Conservation (phyloP, 2,888 invertebrate species). For the Sesamia inferens region DNA sequence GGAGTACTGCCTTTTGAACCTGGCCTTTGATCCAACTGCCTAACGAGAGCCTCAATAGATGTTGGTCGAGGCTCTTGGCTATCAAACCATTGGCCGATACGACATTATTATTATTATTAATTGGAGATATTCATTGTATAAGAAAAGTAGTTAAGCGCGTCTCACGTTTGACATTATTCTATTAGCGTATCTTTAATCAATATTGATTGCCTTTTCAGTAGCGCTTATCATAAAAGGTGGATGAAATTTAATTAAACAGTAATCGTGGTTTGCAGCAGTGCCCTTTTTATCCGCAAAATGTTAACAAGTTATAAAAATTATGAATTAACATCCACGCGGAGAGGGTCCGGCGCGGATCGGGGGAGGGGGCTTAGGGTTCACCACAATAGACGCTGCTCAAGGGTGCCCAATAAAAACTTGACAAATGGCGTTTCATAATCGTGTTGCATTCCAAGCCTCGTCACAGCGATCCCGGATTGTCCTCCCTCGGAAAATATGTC, state of each 20-base stretch:
- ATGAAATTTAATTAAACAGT: slow-evolving; percentile 77
- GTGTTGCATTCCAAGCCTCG: slow-evolving; percentile 86
- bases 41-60: too few species aligned
- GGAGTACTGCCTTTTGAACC: too few species aligned
- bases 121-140: too few species aligned
- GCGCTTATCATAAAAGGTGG: slow-evolving; percentile 38
- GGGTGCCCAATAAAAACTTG: slow-evolving; percentile 90
- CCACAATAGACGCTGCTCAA: slow-evolving; percentile 84
- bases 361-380: slow-evolving; percentile 61
- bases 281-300: slow-evolving; percentile 76
- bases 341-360: slow-evolving; percentile 79
- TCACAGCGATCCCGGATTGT: slow-evolving; percentile 82
- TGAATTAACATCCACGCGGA: slow-evolving; percentile 84
- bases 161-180: too few species aligned
- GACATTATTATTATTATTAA: too few species aligned
- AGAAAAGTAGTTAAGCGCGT: too few species aligned
- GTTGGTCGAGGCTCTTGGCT: too few species aligned
- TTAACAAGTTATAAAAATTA: slow-evolving; percentile 89
- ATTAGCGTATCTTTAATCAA: neutral
- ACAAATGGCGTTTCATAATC: slow-evolving; percentile 90
- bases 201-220: slow-evolving; percentile 6
- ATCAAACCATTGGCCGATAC: too few species aligned
- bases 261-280: slow-evolving; percentile 52
- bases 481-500: slow-evolving; percentile 81
- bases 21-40: too few species aligned